Percentiles rank a stretch among this genome's conserved stretches.
These are phyloP conservation scores for Mionectes olivaceus DNA, from an alignment of 2,797 vertebrate genomes.

Conservation along the genomic window DNA sequence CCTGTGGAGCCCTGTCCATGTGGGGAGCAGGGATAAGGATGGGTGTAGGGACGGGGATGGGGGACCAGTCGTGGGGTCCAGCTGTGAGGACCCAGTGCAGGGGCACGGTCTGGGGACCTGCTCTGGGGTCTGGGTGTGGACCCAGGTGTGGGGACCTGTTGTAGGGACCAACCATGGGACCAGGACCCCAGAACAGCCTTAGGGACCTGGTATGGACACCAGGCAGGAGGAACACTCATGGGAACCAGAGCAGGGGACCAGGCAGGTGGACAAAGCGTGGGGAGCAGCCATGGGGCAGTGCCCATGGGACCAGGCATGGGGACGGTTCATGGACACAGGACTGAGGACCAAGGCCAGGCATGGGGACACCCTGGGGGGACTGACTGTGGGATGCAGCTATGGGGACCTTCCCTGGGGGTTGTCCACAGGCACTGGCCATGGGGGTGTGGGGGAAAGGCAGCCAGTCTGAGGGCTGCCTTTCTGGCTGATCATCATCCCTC, in stretches of 20 bases:
- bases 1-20: background rate
- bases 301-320: fast-evolving
- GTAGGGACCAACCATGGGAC: background rate
- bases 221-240: fast-evolving
- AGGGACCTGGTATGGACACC: background rate
- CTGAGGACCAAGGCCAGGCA: background rate
- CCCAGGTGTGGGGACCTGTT: background rate
- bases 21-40: background rate
- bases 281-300: background rate
- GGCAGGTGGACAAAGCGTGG: background rate
- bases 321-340: background rate
- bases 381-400: background rate
- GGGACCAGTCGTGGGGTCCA: background rate
- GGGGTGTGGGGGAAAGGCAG: background rate
- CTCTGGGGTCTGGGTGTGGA: background rate
- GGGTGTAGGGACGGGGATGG: background rate
- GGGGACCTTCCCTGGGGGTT: background rate
- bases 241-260: background rate
- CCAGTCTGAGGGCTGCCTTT: background rate
- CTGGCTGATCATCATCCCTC: background rate
- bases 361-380: background rate
- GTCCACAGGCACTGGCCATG: fast-evolving
- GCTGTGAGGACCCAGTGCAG: background rate
- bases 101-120: fast-evolving
- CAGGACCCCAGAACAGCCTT: background rate